Base-by-base conservation (phyloP, 2,797 vertebrate genomes). In the Anas capensis region DNA sequence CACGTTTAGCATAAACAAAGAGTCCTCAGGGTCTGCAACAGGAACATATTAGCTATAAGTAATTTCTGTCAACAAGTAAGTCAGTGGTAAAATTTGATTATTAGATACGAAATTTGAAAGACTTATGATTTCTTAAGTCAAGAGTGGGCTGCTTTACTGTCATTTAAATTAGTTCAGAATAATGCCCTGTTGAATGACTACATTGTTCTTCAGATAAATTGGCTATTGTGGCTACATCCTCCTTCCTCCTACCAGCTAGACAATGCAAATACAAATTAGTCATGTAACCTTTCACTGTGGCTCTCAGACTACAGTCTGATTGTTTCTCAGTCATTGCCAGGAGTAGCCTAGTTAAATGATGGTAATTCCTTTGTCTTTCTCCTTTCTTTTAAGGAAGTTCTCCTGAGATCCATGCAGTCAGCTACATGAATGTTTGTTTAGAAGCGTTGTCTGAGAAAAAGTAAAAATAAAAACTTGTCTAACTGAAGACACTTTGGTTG, bases 1-100 rank as follows among this genome's bases (percentile, higher is more conserved):
- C 96, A 97, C 86, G 73, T 95, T 91, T 88, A 96, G 94, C 85
- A 95, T 96, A 95, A 96, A 96, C 92, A 97, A 88, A 95, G 94
- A 96, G 94, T 93, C 95, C 89, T 90, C 91, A 36, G 90, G 95
- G 96, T 95, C 96, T 44, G 91, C 90, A 97, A 80, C 51, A 79
- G 88, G 91, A 93, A 92, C 88, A 91, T 95, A 93, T 73, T 94
- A 93, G 64, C 92, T 91, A 62, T 95, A 92, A 44, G 94, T 91
- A 92, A 95, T 97, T 80, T 79, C 81, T 94, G 95, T 88, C 92
- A 96, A 97, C 93, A 76, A 76, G 81, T 94, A 96, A 95, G 76
- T 61, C 79, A 92, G 62, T 33, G 87, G 81, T 86, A 86, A 68
- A 86, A 66, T 93, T 92, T 94, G 85, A 80, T 57, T 93, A 77